Conservation (phyloP, 2,797 vertebrate species). For the Leuciscus waleckii region DNA sequence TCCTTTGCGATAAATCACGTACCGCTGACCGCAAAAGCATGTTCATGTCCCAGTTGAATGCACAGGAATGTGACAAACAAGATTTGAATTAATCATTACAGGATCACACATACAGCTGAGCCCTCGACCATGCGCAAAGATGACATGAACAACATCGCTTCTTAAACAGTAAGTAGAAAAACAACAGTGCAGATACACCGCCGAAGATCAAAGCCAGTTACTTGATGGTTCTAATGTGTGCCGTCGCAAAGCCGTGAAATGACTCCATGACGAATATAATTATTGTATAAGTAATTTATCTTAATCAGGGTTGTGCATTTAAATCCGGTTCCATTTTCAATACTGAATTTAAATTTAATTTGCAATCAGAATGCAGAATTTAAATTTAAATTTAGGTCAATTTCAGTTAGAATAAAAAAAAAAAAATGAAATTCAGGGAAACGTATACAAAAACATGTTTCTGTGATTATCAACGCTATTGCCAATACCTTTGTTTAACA, state of each 20-base stretch:
- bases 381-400: not conserved
- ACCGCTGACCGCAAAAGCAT: not conserved
- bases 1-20: conserved; percentile 23
- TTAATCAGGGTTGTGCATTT: not conserved
- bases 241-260: not conserved
- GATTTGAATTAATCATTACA: conserved; percentile 10
- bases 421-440: no score
- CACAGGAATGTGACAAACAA: conserved; percentile 30
- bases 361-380: not conserved
- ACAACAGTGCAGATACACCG: not conserved
- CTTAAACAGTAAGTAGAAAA: not conserved
- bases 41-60: not conserved
- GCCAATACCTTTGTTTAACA: not conserved
- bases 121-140: no score
- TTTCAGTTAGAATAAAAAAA: no score
- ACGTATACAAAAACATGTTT: no score
- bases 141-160: not conserved
- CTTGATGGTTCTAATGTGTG: not conserved
- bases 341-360: not conserved
- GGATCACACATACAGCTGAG: not conserved
- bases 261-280: not conserved
- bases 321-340: not conserved
- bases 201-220: not conserved
- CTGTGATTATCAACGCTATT: not conserved
- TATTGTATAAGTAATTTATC: not conserved